phyloP scores from a whole-genome alignment of 2,113 vertebrate genomes.

The Sceloporus undulatus region DNA sequence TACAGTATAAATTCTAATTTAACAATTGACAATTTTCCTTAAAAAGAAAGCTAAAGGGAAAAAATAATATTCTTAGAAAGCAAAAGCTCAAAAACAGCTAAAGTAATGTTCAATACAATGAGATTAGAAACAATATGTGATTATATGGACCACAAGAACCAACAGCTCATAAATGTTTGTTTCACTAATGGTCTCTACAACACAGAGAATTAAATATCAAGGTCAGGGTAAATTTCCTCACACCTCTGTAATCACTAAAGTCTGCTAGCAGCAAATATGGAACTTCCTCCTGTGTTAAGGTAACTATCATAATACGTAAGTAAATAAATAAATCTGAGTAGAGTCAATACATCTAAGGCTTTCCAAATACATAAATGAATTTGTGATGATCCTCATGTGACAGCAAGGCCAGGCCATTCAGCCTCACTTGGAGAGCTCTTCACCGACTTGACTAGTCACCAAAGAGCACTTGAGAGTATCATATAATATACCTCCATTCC shows the following conservation, averaged over 20 bases:
- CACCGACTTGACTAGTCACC: neutral
- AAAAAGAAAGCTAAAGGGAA: neutral
- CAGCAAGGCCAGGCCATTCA: neutral
- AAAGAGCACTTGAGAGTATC: slow-evolving; percentile 6
- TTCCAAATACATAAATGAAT: rapidly evolving
- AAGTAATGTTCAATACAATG: neutral
- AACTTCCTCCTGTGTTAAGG: neutral
- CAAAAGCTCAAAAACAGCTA: no score
- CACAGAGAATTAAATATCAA: neutral
- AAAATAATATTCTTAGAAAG: neutral
- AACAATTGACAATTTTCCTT: neutral
- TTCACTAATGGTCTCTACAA: neutral
- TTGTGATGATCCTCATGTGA: neutral
- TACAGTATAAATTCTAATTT: neutral
- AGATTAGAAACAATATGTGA: neutral
- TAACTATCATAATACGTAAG: neutral
- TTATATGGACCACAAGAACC: neutral
- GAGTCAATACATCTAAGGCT: neutral
- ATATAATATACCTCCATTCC: neutral
- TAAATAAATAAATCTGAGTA: neutral
- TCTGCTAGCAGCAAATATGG: rapidly evolving
- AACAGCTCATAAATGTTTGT: neutral
- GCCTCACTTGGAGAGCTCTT: neutral
- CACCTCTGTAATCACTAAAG: neutral
- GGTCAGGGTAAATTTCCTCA: neutral